Base-by-base conservation (phyloP, 1,140 invertebrate genomes). In the Teleogryllus occipitalis region DNA sequence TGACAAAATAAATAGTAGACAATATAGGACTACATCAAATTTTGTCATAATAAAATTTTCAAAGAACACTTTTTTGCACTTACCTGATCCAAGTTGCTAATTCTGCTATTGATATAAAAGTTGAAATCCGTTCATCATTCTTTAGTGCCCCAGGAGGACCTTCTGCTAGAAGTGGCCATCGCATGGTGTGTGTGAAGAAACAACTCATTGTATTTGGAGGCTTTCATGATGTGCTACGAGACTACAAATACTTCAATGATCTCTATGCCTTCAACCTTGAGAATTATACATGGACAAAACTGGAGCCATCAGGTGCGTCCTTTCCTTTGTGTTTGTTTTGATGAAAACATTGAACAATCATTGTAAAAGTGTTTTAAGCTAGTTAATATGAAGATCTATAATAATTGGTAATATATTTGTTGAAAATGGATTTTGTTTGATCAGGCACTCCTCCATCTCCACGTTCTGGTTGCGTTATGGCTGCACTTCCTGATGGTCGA, bases 201-300 rank as follows among this genome's bases (percentile, higher is more conserved):
- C 90, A 92, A 81, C 84, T 98, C 0, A 88, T 97, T 81, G 87
- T 98, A 27, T 98, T 98, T 89, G 96, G 97, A 2, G 96, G 97
- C 21, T 98, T 96, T 85, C 91, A 95, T 84, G 96, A 98, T 85
- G 97, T 96, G 86, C 89, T 92, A 8, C 90, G 94, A 79, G 92
- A 96, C 76, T 97, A 93, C 84, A 93, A 93, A 83, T 98, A 98
- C 86, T 97, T 91, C 84, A 97, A 97, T 86, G 97, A 98, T 87
- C 84, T 97, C 7, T 89, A 96, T 85, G 86, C 90, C 47, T 98
- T 98, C 86, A 92, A 95, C 83, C 86, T 96, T 81, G 93, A 95
- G 82, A 91, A 90, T 0, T 92, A 96, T 83, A 88, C 89, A 8
- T 98, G 97, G 97, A 88, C 84, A 14, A 94, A 94, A 85, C 83